Evolutionary conservation across 2,888 invertebrate genomes (phyloP).

Genomic region (Amiota communis): DNA sequence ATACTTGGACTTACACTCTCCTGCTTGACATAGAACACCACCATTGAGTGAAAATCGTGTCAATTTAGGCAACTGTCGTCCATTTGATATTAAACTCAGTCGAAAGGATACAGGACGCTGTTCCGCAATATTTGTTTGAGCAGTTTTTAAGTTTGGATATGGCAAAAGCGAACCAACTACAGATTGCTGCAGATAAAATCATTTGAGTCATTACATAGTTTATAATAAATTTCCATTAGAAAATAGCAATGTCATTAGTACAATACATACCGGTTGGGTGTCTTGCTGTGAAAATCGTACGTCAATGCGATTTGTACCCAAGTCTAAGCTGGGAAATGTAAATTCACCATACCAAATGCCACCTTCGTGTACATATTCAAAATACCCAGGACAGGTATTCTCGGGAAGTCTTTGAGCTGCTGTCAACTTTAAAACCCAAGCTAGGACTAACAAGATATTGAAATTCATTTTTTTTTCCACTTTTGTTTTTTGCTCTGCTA

Average conservation of each 20-base stretch:
- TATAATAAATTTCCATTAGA: conserved; percentile 1
- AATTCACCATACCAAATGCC: conserved; percentile 47
- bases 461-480: not conserved
- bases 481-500: conserved; percentile 9
- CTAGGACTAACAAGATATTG: conserved; percentile 1
- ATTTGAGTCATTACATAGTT: not conserved
- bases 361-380: conserved; percentile 43
- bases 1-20: conserved; percentile 52
- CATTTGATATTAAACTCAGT: conserved; percentile 36
- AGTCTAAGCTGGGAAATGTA: conserved; percentile 45
- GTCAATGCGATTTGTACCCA: conserved; percentile 53
- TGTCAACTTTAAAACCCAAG: not conserved
- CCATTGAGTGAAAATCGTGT: conserved; percentile 44
- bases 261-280: conserved; percentile 40
- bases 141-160: conserved; percentile 44
- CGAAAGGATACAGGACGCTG: conserved; percentile 44
- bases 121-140: conserved; percentile 1
- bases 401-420: conserved; percentile 40
- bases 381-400: conserved; percentile 46
- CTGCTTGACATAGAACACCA: conserved; percentile 40
- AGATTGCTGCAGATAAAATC: conserved; percentile 37
- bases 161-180: conserved; percentile 47
- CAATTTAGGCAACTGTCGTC: conserved; percentile 48
- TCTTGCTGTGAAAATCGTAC: conserved; percentile 49
- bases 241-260: conserved; percentile 20